Conservation (phyloP, 2,113 vertebrate genomes). For the Nipponia nippon region DNA sequence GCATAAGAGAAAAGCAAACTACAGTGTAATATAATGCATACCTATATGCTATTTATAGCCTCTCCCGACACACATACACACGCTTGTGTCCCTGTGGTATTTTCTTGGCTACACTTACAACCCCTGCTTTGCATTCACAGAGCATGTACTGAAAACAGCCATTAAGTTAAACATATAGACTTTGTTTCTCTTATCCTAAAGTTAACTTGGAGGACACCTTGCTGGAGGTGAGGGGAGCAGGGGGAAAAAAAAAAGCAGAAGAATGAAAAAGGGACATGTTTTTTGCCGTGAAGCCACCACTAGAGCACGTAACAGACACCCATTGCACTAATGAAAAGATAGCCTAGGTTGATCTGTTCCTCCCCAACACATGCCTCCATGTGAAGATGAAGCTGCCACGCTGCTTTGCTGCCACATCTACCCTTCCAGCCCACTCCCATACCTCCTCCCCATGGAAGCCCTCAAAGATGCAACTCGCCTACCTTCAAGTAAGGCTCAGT, state of each 20-base stretch:
- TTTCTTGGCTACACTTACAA: neutral
- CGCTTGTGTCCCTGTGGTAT: neutral
- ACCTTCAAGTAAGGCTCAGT: neutral
- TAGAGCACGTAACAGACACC: accelerated
- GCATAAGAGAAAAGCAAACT: neutral
- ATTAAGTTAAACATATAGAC: neutral
- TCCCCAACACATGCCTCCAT: accelerated
- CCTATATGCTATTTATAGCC: neutral
- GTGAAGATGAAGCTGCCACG: neutral
- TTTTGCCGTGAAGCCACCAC: neutral
- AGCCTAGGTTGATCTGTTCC: neutral
- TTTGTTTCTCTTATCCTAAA: neutral
- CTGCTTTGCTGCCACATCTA: neutral
- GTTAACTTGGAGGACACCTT: neutral
- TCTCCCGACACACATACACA: neutral
- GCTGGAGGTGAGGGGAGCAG: neutral
- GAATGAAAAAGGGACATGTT: neutral
- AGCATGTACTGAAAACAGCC: neutral
- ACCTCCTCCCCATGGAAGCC: neutral
- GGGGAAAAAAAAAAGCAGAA: neutral
- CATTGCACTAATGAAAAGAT: neutral
- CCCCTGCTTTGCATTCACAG: neutral
- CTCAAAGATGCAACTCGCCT: neutral
- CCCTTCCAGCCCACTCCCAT: neutral
- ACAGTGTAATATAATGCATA: neutral